A percentile compares a stretch with the other conserved stretches of the same genome.
phyloP scores from a whole-genome alignment of 2,888 invertebrate species.

The Diploptera punctata region DNA sequence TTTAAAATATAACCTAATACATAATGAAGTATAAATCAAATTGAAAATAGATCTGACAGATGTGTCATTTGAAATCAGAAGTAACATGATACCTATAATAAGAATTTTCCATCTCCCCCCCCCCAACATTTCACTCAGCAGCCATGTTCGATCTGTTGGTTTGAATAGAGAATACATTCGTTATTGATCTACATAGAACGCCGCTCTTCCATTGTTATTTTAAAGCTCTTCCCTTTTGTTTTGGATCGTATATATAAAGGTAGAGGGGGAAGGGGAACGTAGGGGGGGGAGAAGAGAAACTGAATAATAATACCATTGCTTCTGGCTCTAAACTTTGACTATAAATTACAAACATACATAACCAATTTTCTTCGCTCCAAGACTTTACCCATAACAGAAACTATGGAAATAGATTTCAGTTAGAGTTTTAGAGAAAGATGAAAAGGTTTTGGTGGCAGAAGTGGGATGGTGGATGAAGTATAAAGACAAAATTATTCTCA shows the following conservation, averaged over 20 bases:
- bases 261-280: slow-evolving; percentile 25
- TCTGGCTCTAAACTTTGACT: slow-evolving; percentile 41
- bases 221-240: slow-evolving; percentile 43
- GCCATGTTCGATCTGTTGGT: slow-evolving; percentile 35
- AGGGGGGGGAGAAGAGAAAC: slow-evolving; percentile 21
- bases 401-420: slow-evolving; percentile 35
- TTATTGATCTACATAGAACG: slow-evolving; percentile 36
- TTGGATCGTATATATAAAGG: slow-evolving; percentile 39
- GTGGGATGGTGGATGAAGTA: slow-evolving; percentile 1
- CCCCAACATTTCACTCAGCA: neutral
- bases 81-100: slow-evolving; percentile 28
- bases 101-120: slow-evolving; percentile 11
- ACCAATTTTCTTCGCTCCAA: slow-evolving; percentile 42
- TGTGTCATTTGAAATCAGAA: slow-evolving; percentile 29
- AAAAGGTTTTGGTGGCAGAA: neutral
- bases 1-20: too few relatives aligned
- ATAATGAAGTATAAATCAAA: too few relatives aligned
- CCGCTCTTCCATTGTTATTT: slow-evolving; percentile 40
- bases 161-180: slow-evolving; percentile 27
- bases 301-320: slow-evolving; percentile 42
- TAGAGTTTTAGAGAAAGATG: slow-evolving; percentile 12
- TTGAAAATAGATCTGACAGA: slow-evolving; percentile 24
- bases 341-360: slow-evolving; percentile 43
- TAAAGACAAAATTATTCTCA: slow-evolving; percentile 35
- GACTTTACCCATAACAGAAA: slow-evolving; percentile 35